Evolutionary conservation across 2,797 vertebrate genomes (phyloP), one percentile per base, ranked within the genome.

Genomic region (Coracias cyanogaster): DNA sequence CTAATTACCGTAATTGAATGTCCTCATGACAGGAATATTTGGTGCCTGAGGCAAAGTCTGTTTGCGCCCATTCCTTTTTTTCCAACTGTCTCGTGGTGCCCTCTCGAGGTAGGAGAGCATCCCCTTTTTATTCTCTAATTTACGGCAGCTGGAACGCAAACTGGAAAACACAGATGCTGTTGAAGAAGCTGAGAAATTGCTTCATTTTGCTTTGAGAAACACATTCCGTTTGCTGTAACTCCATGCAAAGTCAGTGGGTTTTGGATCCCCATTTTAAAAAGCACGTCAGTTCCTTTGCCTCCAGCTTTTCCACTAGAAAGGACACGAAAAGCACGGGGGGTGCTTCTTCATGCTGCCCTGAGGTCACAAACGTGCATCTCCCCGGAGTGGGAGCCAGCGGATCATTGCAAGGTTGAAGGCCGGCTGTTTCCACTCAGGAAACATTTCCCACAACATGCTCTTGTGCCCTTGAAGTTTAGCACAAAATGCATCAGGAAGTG

Each of bases 81-180:
- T 94, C 17, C 31, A 64, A 0, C 91, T 97, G 96, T 95, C 95
- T 91, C 12, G 5, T 95, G 94, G 95, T 96, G 97, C 96, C 97
- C 96, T 89, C 96, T 92, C 69, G 96, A 97, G 97, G 96, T 69
- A 60, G 83, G 62, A 90, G 70, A 81, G 74, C 86, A 69, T 48
- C 18, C 7, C 5, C 2, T 37, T 48, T 90, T 70, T 21, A 33
- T 43, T 90, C 4, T 1, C 13, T 62, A 0, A 67, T 69, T 76
- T 37, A 16, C 1, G 2, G 73, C 70, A 49, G 60, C 71, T 57
- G 91, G 54, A 65, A 22, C n/a, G 12, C 2, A 6, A 28, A 16
- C 19, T 85, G 89, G 61, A 58, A 37, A 82, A 60, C 31, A 15
- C 45, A 49, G 65, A 70, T 19, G 28, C 25, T 29, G 31, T 20